Evolutionary conservation across 1,140 invertebrate genomes (phyloP).

Genomic region (Aphaenogaster rudis): DNA sequence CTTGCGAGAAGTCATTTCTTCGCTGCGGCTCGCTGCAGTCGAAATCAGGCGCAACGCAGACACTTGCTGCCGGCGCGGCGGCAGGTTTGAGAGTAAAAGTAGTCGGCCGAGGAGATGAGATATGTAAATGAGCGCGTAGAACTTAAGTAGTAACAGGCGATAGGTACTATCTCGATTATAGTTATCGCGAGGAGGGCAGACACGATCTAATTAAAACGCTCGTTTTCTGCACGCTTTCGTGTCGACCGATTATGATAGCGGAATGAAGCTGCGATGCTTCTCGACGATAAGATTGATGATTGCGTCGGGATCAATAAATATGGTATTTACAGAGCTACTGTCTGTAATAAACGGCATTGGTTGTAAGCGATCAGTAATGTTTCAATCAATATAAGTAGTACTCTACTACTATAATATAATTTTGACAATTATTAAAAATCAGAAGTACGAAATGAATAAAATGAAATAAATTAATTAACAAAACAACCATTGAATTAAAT

Average conservation of each 20-base stretch:
- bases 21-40: background rate
- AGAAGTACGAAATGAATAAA: background rate
- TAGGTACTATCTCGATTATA: slow-evolving; percentile 47
- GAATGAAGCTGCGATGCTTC: slow-evolving; percentile 12
- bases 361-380: background rate
- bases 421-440: background rate
- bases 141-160: slow-evolving; percentile 45
- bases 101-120: slow-evolving; percentile 51
- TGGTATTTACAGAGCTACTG: background rate
- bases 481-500: background rate
- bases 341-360: slow-evolving; percentile 1
- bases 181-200: slow-evolving; percentile 1
- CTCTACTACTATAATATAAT: background rate
- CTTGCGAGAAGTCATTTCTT: background rate
- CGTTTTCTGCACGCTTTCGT: slow-evolving; percentile 40
- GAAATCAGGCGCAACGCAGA: background rate
- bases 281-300: slow-evolving; percentile 13
- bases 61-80: background rate
- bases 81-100: slow-evolving; percentile 55
- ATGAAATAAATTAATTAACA: background rate
- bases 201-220: slow-evolving; percentile 51
- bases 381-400: background rate
- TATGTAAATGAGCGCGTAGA: slow-evolving; percentile 52
- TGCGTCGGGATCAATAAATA: slow-evolving; percentile 12
- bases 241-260: slow-evolving; percentile 25